These are phyloP conservation scores for Xanthostigma xanthostigma DNA, from an alignment of 2,888 invertebrate genomes.

Conservation along the genomic window DNA sequence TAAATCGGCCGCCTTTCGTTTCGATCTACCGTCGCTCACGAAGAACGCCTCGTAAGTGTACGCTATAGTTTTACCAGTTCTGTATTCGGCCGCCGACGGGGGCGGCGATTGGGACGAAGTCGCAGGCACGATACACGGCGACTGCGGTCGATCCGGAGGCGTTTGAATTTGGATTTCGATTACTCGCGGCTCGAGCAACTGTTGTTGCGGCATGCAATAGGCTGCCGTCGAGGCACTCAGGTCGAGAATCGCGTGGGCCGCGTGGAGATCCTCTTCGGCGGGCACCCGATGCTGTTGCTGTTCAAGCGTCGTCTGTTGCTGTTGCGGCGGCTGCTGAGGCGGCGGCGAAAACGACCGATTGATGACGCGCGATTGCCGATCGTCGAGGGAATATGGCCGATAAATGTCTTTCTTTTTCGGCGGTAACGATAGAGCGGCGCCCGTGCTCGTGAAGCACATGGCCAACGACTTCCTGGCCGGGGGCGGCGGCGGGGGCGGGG, in stretches of 20 bases:
- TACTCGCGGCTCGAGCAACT: constrained; percentile 8
- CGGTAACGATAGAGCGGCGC: constrained; percentile 66
- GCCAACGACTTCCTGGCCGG: constrained; percentile 54
- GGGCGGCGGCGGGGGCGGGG: constrained; percentile 19
- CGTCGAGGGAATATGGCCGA: constrained; percentile 69
- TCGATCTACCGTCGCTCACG: constrained; percentile 77
- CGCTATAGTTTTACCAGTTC: constrained; percentile 57
- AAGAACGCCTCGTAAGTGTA: constrained; percentile 88
- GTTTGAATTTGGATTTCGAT: constrained; percentile 18
- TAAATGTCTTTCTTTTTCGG: constrained; percentile 87
- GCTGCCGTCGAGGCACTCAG: constrained; percentile 73
- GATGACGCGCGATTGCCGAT: constrained; percentile 26
- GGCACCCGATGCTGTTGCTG: constrained; percentile 20
- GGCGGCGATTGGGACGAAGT: constrained; percentile 4
- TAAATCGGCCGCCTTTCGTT: constrained; percentile 39
- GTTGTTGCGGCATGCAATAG: constrained; percentile 20
- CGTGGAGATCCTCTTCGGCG: constrained; percentile 71
- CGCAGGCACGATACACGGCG: constrained; percentile 18
- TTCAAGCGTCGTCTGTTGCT: background rate
- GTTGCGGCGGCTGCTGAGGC: constrained; percentile 16
- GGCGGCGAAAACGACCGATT: constrained; percentile 20
- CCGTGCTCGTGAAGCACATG: constrained; percentile 76
- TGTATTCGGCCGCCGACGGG: constrained; percentile 15
- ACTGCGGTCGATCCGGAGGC: constrained; percentile 19
- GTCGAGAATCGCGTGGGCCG: constrained; percentile 79